A percentile compares a stretch with the other conserved stretches of the same genome.
Conservation (phyloP, 2,113 vertebrate genomes). For the Toxostoma redivivum region DNA sequence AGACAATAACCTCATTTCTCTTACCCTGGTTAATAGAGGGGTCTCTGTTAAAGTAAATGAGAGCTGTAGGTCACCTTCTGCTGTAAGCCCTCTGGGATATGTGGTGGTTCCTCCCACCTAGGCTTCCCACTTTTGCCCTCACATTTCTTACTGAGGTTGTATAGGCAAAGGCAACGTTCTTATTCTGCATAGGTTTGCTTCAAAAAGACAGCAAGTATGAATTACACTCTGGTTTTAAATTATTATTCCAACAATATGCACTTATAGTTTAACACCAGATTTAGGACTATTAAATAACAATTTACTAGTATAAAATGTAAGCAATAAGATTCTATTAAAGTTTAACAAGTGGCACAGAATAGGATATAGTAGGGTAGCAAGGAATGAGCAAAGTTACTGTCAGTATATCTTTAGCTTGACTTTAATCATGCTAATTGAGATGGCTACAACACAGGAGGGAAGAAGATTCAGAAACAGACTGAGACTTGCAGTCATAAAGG, state of each 20-base stretch:
- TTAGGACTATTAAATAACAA: neutral
- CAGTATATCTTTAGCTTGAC: neutral
- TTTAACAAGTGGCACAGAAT: neutral
- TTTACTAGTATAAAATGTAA: neutral
- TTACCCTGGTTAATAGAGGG: neutral
- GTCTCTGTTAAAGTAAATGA: neutral
- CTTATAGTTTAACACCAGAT: neutral
- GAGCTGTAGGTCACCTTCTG: neutral
- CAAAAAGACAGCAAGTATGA: neutral
- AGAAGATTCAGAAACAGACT: neutral
- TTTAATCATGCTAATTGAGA: neutral
- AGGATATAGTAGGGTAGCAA: neutral
- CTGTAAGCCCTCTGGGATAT: neutral
- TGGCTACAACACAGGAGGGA: neutral
- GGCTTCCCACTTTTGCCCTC: neutral
- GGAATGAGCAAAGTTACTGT: neutral
- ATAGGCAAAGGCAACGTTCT: rapidly evolving
- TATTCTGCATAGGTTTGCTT: neutral
- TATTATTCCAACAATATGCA: neutral
- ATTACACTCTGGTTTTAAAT: neutral
- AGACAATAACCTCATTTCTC: neutral
- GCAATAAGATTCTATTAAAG: neutral
- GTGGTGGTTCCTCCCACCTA: rapidly evolving
- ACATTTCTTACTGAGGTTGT: neutral
- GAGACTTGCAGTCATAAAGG: neutral